Percentiles rank a stretch among this genome's conserved stretches.
These are phyloP conservation scores for Heterotis niloticus DNA, from an alignment of 2,113 vertebrate species.

Conservation along the genomic window DNA sequence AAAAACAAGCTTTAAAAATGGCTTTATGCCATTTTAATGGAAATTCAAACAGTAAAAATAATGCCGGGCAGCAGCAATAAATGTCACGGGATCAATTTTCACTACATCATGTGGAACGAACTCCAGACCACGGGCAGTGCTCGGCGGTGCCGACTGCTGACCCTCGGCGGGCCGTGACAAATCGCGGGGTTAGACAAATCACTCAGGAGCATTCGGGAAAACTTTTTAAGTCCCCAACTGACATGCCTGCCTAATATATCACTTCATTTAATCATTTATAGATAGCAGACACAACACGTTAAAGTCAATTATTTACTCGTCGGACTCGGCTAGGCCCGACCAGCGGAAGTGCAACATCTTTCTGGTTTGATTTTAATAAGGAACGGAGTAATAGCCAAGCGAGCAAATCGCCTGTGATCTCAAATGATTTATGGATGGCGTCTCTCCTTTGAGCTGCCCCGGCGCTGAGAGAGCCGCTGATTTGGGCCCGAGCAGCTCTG, in stretches of 20 bases:
- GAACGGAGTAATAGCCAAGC: background rate
- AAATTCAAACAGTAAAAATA: constrained; percentile 39
- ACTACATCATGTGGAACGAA: constrained; percentile 23
- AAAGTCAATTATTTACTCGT: constrained; percentile 52
- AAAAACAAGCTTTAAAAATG: constrained; percentile 38
- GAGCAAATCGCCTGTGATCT: background rate
- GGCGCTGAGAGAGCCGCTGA: constrained; percentile 37
- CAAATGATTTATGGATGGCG: constrained; percentile 23
- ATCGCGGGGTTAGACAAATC: background rate
- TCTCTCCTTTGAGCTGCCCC: background rate
- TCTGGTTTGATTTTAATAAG: constrained; percentile 19
- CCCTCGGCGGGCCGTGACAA: background rate
- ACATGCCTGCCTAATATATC: background rate
- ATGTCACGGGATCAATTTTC: constrained; percentile 46
- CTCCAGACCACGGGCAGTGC: background rate
- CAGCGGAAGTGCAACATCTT: background rate
- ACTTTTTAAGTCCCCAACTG: background rate
- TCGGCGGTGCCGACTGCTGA: background rate
- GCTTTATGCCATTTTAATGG: constrained; percentile 34
- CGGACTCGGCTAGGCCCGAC: constrained; percentile 40
- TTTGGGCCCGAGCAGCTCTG: constrained; percentile 48
- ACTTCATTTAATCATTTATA: background rate
- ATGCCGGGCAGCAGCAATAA: constrained; percentile 42
- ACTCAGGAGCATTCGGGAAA: background rate
- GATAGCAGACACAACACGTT: constrained; percentile 47